Conservation (phyloP, 1,140 invertebrate genomes). For the Lycorma delicatula region DNA sequence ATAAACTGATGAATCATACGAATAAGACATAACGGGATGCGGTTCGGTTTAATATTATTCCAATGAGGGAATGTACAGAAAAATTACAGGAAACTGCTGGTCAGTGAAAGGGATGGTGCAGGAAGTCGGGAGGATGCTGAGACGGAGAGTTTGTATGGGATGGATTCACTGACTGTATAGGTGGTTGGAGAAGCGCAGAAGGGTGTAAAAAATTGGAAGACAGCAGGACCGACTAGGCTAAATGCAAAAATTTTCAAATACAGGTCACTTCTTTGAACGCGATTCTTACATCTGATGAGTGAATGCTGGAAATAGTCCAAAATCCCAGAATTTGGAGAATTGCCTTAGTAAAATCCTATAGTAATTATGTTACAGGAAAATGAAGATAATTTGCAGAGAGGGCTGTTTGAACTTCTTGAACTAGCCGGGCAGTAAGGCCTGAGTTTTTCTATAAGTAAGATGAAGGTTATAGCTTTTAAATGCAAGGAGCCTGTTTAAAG, state of each 20-base stretch:
- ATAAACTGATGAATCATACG: neutral
- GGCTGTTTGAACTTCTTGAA: too few relatives aligned
- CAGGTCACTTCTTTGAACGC: neutral
- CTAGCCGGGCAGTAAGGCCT: too few relatives aligned
- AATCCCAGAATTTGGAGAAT: too few relatives aligned
- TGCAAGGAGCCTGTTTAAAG: too few relatives aligned
- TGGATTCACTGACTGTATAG: neutral
- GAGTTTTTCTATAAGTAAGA: too few relatives aligned
- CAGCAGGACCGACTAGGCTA: neutral
- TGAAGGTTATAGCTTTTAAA: too few relatives aligned
- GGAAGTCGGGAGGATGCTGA: neutral
- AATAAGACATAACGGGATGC: neutral
- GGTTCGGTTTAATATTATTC: neutral
- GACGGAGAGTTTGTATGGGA: neutral
- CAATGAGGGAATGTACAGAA: neutral
- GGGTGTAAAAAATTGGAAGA: neutral
- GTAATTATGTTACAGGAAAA: too few relatives aligned
- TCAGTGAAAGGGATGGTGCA: neutral
- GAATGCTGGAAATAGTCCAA: too few relatives aligned
- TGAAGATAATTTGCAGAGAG: too few relatives aligned
- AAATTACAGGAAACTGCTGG: neutral
- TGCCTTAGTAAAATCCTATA: too few relatives aligned
- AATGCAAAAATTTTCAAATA: neutral
- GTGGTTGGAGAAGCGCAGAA: neutral
- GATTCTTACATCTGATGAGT: slow-evolving; percentile 1